Percentiles rank a stretch among this genome's conserved stretches.
phyloP scores from a whole-genome alignment of 2,113 vertebrate genomes.

The Rhabdornis inornatus region DNA sequence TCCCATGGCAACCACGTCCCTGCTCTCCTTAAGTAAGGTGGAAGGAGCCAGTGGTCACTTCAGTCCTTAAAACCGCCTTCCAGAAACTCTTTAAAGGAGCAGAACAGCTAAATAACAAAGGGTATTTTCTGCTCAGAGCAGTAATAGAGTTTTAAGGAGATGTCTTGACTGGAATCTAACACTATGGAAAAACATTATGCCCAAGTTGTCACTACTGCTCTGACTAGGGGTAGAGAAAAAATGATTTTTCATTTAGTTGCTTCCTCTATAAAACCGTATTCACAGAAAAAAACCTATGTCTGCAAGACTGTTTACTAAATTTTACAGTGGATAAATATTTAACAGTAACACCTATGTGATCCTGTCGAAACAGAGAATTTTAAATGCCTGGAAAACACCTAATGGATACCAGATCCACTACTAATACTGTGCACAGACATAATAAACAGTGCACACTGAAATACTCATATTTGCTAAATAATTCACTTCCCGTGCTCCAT shows the following conservation, averaged over 20 bases:
- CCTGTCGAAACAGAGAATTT: background rate
- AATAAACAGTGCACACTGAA: background rate
- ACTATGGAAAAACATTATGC: background rate
- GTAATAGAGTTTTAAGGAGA: background rate
- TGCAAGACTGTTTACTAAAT: background rate
- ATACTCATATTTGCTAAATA: background rate
- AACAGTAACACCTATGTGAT: constrained; percentile 14
- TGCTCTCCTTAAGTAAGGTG: background rate
- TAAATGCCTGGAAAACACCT: background rate
- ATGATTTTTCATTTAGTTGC: background rate
- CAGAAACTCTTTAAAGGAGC: background rate
- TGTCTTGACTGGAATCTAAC: background rate
- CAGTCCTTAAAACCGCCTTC: background rate
- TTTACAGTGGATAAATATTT: background rate
- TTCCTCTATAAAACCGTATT: background rate
- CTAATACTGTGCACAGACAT: background rate
- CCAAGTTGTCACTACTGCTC: background rate
- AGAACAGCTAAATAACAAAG: background rate
- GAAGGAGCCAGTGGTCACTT: background rate
- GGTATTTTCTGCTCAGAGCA: background rate
- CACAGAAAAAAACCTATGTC: background rate
- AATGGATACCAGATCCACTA: background rate
- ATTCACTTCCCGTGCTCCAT: background rate
- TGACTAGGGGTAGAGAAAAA: background rate
- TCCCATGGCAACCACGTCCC: background rate